Base-by-base conservation (phyloP, 2,888 invertebrate genomes). In the Opisthograptis luteolata region DNA sequence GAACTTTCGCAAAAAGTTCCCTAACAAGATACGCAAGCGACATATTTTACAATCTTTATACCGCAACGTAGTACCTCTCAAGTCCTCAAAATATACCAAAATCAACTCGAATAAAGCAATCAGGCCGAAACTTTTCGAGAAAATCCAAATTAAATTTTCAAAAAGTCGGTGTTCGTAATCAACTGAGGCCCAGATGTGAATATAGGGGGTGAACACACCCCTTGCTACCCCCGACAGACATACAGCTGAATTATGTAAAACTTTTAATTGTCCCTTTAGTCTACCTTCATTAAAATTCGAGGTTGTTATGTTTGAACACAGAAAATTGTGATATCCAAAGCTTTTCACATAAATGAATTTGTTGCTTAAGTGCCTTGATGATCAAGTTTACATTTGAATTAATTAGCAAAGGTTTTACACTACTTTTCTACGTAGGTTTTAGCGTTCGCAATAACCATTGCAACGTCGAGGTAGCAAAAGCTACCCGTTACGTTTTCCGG, bases 281-380 rank as follows among this genome's bases (percentile, higher is more conserved):
- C 66, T 68, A 68, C 77, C 73, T 78, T 83, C 79, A 77, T 84
- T 82, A 81, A 79, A 80, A 83, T 79, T 79, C 72, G 76, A 73
- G 70, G 70, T 75, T 73, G 45, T 39, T 40, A 20, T 71, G 73
- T 78, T 70, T 72, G 63, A 62, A 64, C 60, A 66, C 70, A 70
- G 70, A 66, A 75, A 49, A 51, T 51, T 49, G 44, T 42, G 42
- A 42, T 42, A 36, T 48, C 41, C 30, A 24, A 28, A 14, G 35
- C 28, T 41, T 28, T 36, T 39, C 32, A 39, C 45, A 39, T 37
- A 10, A 39, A 46, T 40, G 14, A 42, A 10, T 22, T 31, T 41
- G 15, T 32, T 24, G 32, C 25, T 32, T 25, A 20, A 15, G 31
- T 42, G 32, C 15, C 32, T 15, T 31, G 24, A 8, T 13, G 40